Evolutionary conservation across 2,888 invertebrate species (phyloP), one percentile per base, ranked within the genome.

Genomic region (Sphaeridia pumilis): DNA sequence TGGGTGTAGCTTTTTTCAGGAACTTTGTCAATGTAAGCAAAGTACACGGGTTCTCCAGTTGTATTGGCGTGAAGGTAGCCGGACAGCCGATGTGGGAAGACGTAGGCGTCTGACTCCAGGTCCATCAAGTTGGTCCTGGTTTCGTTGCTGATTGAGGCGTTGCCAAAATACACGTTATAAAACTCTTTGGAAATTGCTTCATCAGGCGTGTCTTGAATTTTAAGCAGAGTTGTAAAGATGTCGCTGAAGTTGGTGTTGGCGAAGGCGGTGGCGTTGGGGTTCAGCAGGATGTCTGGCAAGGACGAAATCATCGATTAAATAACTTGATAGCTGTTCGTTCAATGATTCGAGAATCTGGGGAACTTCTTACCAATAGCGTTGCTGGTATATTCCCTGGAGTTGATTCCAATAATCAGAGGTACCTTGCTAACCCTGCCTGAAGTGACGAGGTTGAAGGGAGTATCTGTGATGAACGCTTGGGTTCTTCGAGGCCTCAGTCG

Each of bases 361-460:
- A n/a, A n/a, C n/a, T n/a, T n/a, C 38, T 38, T 38, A 38, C 38
- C 20, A 5, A 38, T 17, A 14, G 38, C 12, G 5, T 38, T 20
- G 5, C 38, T 20, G 20, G 38, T 17, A 17, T 38, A 38, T 27
- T 52, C 52, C 24, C 35, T 14, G 1, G 46, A 46, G 24, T 36
- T 46, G 20, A 36, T 31, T 2, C 52, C 52, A 2, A 52, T 20
- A 5, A 52, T 46, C 3, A 52, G 7, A n/a, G 52, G 46, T 1
- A 52, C 46, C n/a, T 46, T 17, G 24, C 24, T 46, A 2, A 50
- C 7, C 3, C n/a, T 12, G 2, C 36, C 36, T 25, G 46, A 24
- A 7, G 26, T 36, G 28, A 52, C 4, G 1, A 52, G 10, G 20
- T 46, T 46, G 28, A 28, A 52, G 1, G 52, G 52, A 24, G 4